These are phyloP conservation scores for Serrognathus titanus DNA, from an alignment of 2,888 invertebrate species.

Conservation along the genomic window DNA sequence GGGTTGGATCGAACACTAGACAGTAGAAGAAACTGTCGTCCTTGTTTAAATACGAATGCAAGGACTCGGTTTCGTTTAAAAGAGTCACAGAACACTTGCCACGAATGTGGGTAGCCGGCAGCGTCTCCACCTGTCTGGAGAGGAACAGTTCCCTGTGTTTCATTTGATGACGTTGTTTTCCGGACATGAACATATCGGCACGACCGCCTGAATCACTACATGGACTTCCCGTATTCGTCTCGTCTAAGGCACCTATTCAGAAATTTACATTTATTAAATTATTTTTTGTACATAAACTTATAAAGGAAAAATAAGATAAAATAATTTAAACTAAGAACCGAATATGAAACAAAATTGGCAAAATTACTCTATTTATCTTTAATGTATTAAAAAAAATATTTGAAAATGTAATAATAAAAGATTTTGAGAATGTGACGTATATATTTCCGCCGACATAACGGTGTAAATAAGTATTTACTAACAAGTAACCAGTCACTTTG, in stretches of 20 bases:
- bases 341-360: too few relatives aligned
- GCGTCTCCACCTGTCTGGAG: conserved; percentile 94
- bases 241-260: conserved; percentile 46
- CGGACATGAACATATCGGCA: conserved; percentile 56
- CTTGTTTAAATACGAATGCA: conserved; percentile 94
- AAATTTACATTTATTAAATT: neutral
- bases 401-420: too few relatives aligned
- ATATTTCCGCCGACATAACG: too few relatives aligned
- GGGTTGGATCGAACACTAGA: conserved; percentile 98
- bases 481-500: too few relatives aligned
- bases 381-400: too few relatives aligned
- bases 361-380: too few relatives aligned
- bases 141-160: conserved; percentile 98
- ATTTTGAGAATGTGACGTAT: too few relatives aligned
- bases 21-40: conserved; percentile 99
- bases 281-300: too few relatives aligned
- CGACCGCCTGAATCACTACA: conserved; percentile 16
- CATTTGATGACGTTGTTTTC: conserved; percentile 90
- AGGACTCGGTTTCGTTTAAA: conserved; percentile 97
- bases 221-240: conserved; percentile 41
- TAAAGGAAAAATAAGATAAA: too few relatives aligned
- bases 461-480: too few relatives aligned
- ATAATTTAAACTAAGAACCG: too few relatives aligned
- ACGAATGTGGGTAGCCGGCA: conserved; percentile 98
- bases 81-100: conserved; percentile 99